Evolutionary conservation across 1,140 invertebrate genomes (phyloP).

Genomic region (Parapsyche elsis): DNA sequence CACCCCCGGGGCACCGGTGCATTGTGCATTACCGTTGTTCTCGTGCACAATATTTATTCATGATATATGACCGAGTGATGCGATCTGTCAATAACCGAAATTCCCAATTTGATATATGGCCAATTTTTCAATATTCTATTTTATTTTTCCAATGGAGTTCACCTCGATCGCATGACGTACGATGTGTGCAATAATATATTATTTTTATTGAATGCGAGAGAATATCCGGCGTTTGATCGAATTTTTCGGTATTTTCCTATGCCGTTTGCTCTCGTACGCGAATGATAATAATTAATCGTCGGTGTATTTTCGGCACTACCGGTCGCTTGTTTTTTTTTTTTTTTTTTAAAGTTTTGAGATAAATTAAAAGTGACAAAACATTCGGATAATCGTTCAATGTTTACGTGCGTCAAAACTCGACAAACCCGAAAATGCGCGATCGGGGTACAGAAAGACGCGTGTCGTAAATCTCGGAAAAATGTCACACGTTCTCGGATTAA

Average conservation of each 20-base stretch:
- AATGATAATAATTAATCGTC: background rate
- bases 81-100: conserved; percentile 44
- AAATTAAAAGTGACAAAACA: conserved; percentile 2
- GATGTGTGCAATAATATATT: too few relatives aligned
- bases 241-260: too few relatives aligned
- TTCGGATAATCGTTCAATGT: background rate
- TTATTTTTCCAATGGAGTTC: background rate
- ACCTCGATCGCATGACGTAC: too few relatives aligned
- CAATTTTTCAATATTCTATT: conserved; percentile 1
- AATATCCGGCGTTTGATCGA: too few relatives aligned
- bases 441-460: background rate
- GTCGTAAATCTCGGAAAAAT: conserved; percentile 11
- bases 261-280: background rate
- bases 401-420: conserved; percentile 20
- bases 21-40: conserved; percentile 41
- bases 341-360: background rate
- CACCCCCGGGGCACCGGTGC: conserved; percentile 5
- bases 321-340: conserved; percentile 5
- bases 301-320: background rate
- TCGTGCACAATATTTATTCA: conserved; percentile 47
- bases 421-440: background rate
- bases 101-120: conserved; percentile 9
- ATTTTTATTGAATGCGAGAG: too few relatives aligned
- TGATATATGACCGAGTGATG: conserved; percentile 42
- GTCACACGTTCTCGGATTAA: conserved; percentile 8